Evolutionary conservation across 1,140 invertebrate genomes (phyloP).

Genomic region (Drosophila tani): DNA sequence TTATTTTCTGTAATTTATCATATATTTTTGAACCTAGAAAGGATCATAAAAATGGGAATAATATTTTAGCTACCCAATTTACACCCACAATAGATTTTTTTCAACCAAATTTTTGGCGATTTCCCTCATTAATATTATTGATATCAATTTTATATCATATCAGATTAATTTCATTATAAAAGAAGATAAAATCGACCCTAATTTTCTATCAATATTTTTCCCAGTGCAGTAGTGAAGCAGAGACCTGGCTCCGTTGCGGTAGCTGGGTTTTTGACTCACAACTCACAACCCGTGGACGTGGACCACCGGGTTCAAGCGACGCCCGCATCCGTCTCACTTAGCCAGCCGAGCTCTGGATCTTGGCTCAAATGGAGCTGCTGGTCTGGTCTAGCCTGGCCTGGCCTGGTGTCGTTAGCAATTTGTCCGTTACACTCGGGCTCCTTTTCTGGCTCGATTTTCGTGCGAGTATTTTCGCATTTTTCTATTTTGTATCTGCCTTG

Average conservation of each 20-base stretch:
- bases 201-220: background rate
- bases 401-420: constrained; percentile 63
- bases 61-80: background rate
- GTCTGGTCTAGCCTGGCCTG: constrained; percentile 5
- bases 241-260: constrained; percentile 70
- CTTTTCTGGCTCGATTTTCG: constrained; percentile 58
- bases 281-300: constrained; percentile 21
- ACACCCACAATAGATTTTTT: background rate
- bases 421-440: constrained; percentile 71
- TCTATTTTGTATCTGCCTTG: constrained; percentile 33
- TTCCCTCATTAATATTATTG: background rate
- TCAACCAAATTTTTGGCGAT: background rate
- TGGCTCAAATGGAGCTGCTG: constrained; percentile 25
- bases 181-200: too few species aligned
- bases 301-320: constrained; percentile 48
- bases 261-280: constrained; percentile 81
- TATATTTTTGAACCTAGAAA: background rate
- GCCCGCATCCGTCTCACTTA: constrained; percentile 74
- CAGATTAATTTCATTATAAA: too few species aligned
- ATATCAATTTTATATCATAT: background rate
- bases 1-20: background rate
- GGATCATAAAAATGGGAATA: background rate
- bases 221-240: background rate
- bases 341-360: constrained; percentile 30
- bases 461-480: constrained; percentile 31